Evolutionary conservation across 2,113 vertebrate genomes (phyloP), one percentile per base, ranked within the genome.

Genomic region (Charadrius vociferus): DNA sequence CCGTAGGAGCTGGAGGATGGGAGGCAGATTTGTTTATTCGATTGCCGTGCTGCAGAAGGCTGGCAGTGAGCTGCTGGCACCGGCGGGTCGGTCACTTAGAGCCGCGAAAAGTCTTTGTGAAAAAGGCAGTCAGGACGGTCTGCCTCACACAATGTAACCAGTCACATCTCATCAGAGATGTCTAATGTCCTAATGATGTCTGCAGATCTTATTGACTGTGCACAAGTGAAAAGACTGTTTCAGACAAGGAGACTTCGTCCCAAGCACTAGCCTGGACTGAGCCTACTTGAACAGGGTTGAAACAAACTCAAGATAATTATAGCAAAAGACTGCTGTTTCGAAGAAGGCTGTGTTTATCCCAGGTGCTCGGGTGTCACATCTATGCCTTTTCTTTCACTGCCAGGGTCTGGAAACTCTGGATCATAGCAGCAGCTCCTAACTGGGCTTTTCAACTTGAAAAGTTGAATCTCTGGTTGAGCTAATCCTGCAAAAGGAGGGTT

Each of bases 111-210:
- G 90, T 73, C 83, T 47, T 20, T 80, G 75, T 84, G 66, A 78
- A 81, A 92, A 36, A 82, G 24, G 78, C 93, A 79, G 91, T 86
- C 78, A 72, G 29, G 49, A 73, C 73, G 72, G 79, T 94, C 88
- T 94, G 94, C 66, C 50, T 77, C 66, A 10, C 81, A 85, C 86
- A 89, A 26, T 73, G 62, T 88, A 91, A 85, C 74, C 90, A 86
- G 92, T 91, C 86, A 94, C 86, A 85, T 94, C 77, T 94, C 96
- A 91, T 93, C 88, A 73, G 74, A 89, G 77, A 86, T 82, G 75
- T 86, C 93, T 91, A 18, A 91, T 52, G 81, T 90, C 74, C 91
- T 95, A 77, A 94, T 71, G 84, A 82, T 78, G 95, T 93, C 97
- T 95, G 93, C 86, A 36, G 45, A 59, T 37, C 88, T 81, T 85